Evolutionary conservation across 1,140 invertebrate species (phyloP), one percentile per base, ranked within the genome.

Genomic region (Neoseiulus cucumeris): DNA sequence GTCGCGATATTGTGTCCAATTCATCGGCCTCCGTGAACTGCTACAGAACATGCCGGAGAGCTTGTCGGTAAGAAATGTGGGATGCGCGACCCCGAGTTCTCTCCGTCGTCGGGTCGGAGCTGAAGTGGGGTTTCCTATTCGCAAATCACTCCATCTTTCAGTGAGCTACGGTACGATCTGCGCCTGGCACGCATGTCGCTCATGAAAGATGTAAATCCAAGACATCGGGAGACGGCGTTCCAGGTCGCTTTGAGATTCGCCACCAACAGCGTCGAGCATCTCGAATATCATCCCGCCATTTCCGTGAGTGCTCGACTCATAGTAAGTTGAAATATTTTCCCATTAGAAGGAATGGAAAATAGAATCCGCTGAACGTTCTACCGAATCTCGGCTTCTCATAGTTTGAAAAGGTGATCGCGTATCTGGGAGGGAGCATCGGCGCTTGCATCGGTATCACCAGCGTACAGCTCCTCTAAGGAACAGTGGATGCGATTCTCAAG

Each of bases 251-350:
- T 59, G 1, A 59, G 51, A 33, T 59, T 59, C 33, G 51, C 51
- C n/a, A 59, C 51, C 14, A 59, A 59, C 51, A 17, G 51, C 25
- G 51, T 59, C 9, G 51, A 59, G 22, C 51, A 59, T 25, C 51
- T 59, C 25, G 22, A 59, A 18, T 59, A 59, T 59, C 51, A 59
- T 59, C 51, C 51, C 5, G 14, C 33, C 4, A 25, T 59, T 5
- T 29, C 51, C 14, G 51, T 59, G 22, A 25, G 51, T 14, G 14
- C n/a, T 39, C 33, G 33, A 39, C 4, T 9, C 33, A 39, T n/a
- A n/a, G n/a, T n/a, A n/a, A n/a, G n/a, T n/a, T n/a, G n/a, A n/a
- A n/a, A n/a, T n/a, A n/a, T n/a, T n/a, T n/a, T n/a, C n/a, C n/a
- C n/a, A n/a, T n/a, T n/a, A n/a, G n/a, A n/a, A n/a, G n/a, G n/a